Conservation (phyloP, 2,888 invertebrate genomes). For the Caradrina kadenii region DNA sequence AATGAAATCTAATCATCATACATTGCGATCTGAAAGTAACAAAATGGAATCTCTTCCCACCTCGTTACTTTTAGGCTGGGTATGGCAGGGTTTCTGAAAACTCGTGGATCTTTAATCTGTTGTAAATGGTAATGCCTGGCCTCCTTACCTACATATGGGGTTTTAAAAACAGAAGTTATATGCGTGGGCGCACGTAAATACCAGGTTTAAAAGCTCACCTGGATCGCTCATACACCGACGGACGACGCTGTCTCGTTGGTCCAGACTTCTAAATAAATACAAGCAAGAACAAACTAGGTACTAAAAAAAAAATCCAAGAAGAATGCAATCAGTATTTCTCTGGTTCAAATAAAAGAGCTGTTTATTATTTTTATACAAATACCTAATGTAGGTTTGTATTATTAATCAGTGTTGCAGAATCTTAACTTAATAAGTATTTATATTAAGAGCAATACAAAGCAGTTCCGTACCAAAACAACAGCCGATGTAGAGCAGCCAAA, state of each 20-base stretch:
- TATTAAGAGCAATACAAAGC: conserved; percentile 46
- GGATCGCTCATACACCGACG: not conserved
- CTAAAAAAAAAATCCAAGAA: not conserved
- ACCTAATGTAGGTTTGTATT: not conserved
- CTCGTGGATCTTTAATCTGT: not conserved
- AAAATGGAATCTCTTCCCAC: not conserved
- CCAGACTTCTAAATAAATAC: not conserved
- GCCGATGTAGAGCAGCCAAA: conserved; percentile 72
- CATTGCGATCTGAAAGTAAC: not conserved
- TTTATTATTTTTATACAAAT: not conserved
- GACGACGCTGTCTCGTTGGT: not conserved
- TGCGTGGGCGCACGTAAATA: too few species aligned
- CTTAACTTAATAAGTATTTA: conserved; percentile 31
- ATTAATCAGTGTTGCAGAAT: conserved; percentile 15
- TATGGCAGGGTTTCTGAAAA: not conserved
- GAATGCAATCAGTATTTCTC: conserved; percentile 3
- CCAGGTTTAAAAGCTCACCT: not conserved
- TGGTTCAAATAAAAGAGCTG: not conserved
- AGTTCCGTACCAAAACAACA: conserved; percentile 54
- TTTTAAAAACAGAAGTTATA: too few species aligned
- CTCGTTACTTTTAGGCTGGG: not conserved
- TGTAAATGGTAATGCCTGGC: too few species aligned
- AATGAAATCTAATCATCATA: conserved; percentile 3
- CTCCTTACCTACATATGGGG: too few species aligned
- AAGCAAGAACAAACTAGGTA: too few species aligned